phyloP scores from a whole-genome alignment of 2,797 vertebrate genomes.

The Odontamblyopus rebecca region DNA sequence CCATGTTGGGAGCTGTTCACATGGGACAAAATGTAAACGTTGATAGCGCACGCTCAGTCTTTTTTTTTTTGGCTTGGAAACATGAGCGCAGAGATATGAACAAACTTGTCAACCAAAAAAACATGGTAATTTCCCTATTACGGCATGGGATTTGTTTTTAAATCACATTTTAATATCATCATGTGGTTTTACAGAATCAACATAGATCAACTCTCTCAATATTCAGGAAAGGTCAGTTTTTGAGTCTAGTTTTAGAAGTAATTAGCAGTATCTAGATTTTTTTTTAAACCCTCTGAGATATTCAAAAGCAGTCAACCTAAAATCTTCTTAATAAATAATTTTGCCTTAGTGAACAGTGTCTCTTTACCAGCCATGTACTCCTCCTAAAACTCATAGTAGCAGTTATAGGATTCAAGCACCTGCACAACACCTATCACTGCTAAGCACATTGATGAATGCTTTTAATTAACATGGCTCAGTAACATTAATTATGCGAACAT shows the following conservation, averaged over 20 bases:
- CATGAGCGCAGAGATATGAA: neutral
- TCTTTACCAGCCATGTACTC: neutral
- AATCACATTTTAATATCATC: too few species aligned
- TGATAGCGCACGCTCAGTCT: neutral
- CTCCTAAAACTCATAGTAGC: neutral
- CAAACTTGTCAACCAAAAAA: too few species aligned
- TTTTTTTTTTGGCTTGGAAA: too few species aligned
- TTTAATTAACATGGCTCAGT: neutral
- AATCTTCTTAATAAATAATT: too few species aligned
- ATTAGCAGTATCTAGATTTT: neutral
- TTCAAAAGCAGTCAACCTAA: too few species aligned
- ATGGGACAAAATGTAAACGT: neutral
- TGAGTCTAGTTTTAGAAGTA: too few species aligned
- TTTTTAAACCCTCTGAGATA: neutral
- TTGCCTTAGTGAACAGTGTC: too few species aligned
- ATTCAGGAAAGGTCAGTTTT: too few species aligned
- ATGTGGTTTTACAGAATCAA: too few species aligned
- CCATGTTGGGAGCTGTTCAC: neutral
- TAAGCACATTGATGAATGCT: neutral
- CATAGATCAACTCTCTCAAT: too few species aligned
- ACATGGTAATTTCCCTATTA: too few species aligned
- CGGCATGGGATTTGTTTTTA: too few species aligned
- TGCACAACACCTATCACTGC: neutral
- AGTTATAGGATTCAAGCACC: neutral
- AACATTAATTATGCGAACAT: conserved; percentile 10